Base-by-base conservation (phyloP, 2,113 vertebrate genomes). In the Cyphotilapia sp. region DNA sequence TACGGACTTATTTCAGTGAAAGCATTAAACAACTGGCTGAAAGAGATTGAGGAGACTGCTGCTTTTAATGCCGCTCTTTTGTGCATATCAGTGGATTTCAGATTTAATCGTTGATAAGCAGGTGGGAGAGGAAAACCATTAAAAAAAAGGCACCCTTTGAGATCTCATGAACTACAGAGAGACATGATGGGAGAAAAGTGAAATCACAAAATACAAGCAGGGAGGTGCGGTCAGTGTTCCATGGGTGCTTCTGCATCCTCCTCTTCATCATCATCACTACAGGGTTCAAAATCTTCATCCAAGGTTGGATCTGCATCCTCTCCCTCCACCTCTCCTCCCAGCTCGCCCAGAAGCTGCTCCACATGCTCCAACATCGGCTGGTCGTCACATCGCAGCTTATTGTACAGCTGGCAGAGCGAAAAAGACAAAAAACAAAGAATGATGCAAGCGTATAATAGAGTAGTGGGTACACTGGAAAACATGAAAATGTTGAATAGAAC, bases 371-470 rank as follows among this genome's bases (percentile, higher is more conserved):
- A 84, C 94, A 97, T 86, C 2, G 95, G 94, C 49, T 92, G 83
- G 89, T 97, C 96, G 24, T 97, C 97, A 87, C 97, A 97, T 11
- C 53, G 91, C 86, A 97, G 93, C 93, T 97, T 97, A 57, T 17
- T 42, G 85, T 97, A 96, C 38, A 97, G 93, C 96, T 97, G 91
- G 17, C 17, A 80, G 29, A 57, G 10, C 1, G 2, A 22, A 71
- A n/a, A 17, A 10, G 29, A 42, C 33, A 47, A 56, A 63, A 82
- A 13, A 85, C 4, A 82, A 83, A 85, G 86, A 54, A 66, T 80
- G 56, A 84, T 40, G 22, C 14, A 33, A 83, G 42, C 29, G 6
- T 63, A 45, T 56, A 83, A 89, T 38, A 40, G 49, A n/a, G 3
- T 10, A 19, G 57, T 33, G 3, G 35, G 85, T 19, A 80, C n/a